These are phyloP conservation scores for Phengaris alcon DNA, from an alignment of 2,888 invertebrate species.

Conservation along the genomic window DNA sequence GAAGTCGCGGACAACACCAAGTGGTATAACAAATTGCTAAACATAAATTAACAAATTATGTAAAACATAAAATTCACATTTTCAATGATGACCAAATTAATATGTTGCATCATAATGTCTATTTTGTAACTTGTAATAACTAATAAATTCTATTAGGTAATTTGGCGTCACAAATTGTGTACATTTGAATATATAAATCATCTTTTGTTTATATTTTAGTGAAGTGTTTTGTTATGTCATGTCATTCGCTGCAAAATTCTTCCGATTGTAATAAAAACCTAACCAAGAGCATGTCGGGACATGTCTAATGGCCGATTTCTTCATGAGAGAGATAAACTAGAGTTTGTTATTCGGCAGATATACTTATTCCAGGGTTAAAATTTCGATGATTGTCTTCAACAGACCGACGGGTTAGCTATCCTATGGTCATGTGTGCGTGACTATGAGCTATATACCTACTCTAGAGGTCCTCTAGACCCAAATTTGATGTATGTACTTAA, in stretches of 20 bases:
- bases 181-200: not conserved
- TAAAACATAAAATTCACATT: not conserved
- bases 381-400: too few relatives aligned
- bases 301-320: too few relatives aligned
- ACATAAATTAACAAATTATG: not conserved
- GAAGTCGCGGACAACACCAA: too few relatives aligned
- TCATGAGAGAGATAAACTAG: too few relatives aligned
- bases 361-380: not conserved
- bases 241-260: not conserved
- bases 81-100: not conserved
- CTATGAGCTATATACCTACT: too few relatives aligned
- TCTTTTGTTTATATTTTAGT: not conserved
- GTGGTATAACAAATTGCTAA: not conserved
- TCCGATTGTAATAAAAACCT: not conserved
- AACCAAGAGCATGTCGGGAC: too few relatives aligned
- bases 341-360: too few relatives aligned
- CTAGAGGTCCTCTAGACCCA: too few relatives aligned
- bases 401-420: too few relatives aligned
- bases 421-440: too few relatives aligned
- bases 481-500: too few relatives aligned
- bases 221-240: not conserved
- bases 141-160: slow-evolving; percentile 17
- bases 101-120: not conserved
- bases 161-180: not conserved
- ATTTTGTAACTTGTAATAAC: slow-evolving; percentile 1